Base-by-base conservation (phyloP, 2,888 invertebrate species). In the Sinhomidia bicolor region DNA sequence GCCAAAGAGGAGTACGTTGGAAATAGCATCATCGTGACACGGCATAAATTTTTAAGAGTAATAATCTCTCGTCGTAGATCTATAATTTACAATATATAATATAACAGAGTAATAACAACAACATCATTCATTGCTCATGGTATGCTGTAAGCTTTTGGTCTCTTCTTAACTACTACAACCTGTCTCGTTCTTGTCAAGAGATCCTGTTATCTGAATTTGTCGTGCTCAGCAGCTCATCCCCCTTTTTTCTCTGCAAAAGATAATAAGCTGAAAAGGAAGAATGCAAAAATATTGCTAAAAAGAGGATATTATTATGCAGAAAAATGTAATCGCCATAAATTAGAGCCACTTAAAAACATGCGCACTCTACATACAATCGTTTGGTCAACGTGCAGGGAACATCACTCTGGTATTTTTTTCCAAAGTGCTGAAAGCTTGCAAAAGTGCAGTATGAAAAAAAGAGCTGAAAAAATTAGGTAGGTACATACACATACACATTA, bases 161-260 rank as follows among this genome's bases (percentile, higher is more conserved):
- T 51, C 54, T 47, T 54, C 20, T 41, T 41, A n/a, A n/a, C n/a
- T 68, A 68, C 20, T n/a, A 60, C 71, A 62, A 80, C 71, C 78
- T 57, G 78, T 78, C 85, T 85, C 54, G 65, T 78, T 78, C 65
- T 41, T 85, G 85, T 85, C 78, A 80, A 44, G 65, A 65, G 62
- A 87, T 87, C 81, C 87, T 87, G 87, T 87, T 87, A 87, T 44
- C 54, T 44, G 87, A 87, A 87, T 87, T 87, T 87, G 87, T 87
- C 80, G 81, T 87, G 87, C 68, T 81, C 60, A 87, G 57, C 60
- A 41, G 76, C 80, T 71, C 71, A 74, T 86, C 74, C 54, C 32
- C 54, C 20, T 57, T 54, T 80, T 78, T 51, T 76, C n/a, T 76
- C 7, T 41, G 20, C 41, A 78, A 74, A 23, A 26, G 51, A 32